phyloP scores from a whole-genome alignment of 2,797 vertebrate genomes.

The Coreius guichenoti region DNA sequence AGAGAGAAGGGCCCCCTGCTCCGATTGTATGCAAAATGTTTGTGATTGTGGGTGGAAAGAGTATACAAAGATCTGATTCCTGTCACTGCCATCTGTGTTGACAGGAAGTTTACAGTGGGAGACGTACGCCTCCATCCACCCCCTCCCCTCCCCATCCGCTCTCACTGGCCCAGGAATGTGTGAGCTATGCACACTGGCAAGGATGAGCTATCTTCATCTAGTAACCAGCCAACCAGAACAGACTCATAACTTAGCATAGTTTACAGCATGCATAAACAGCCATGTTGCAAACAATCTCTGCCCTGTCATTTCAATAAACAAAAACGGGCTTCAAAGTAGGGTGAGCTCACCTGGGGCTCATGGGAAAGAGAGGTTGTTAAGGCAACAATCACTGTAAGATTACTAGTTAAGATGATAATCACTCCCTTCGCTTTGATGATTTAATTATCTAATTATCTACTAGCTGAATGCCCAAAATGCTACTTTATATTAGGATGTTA shows the following conservation, averaged over 20 bases:
- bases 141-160: slow-evolving; percentile 73
- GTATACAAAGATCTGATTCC: slow-evolving; percentile 74
- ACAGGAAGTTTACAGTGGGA: slow-evolving; percentile 81
- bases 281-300: slow-evolving; percentile 70
- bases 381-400: not conserved
- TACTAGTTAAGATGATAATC: not conserved
- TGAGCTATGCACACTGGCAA: slow-evolving; percentile 56
- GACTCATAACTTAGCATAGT: slow-evolving; percentile 73
- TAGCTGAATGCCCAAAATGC: not conserved
- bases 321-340: slow-evolving; percentile 2
- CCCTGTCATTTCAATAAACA: slow-evolving; percentile 68
- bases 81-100: slow-evolving; percentile 78
- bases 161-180: slow-evolving; percentile 57
- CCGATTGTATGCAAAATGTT: slow-evolving; percentile 33
- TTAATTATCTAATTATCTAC: not conserved
- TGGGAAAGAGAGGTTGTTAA: not conserved
- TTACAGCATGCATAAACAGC: slow-evolving; percentile 79
- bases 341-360: slow-evolving; percentile 55
- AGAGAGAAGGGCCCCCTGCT: not conserved
- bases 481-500: not conserved
- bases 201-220: slow-evolving; percentile 69
- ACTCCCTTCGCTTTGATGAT: slow-evolving; percentile 1
- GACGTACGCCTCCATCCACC: slow-evolving; percentile 46
- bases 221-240: slow-evolving; percentile 71
- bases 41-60: slow-evolving; percentile 70